Base-by-base conservation (phyloP, 1,140 invertebrate genomes). In the Ditylenchus dipsaci region DNA sequence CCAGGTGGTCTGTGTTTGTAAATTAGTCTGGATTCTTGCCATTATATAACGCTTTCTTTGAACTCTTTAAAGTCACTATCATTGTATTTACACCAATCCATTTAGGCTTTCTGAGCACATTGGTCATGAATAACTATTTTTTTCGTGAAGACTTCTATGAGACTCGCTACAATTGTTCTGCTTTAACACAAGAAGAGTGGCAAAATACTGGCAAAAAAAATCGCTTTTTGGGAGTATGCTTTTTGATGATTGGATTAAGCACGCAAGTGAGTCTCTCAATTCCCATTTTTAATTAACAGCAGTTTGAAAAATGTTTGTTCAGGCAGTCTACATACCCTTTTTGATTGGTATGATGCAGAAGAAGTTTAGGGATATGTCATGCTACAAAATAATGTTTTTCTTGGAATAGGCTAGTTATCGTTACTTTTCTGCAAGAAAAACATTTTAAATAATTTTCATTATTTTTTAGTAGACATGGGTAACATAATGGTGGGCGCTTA, bases 351-450 rank as follows among this genome's bases (percentile, higher is more conserved):
- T 65, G 74, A 27, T 30, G 38, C 29, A 21, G 27, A n/a, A 30
- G 21, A 71, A 38, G 15, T 56, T 66, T 19, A n/a, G 75, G 23
- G 19, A 30, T 23, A 17, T 68, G 5, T 60, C 70, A n/a, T 73
- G 63, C 63, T 73, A 68, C 42, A 71, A 74, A 49, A 65, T 68
- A 19, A 65, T 73, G 68, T 47, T 47, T 74, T 19, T 38, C 29
- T 71, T 7, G 47, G 66, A n/a, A 21, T 71, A 38, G 21, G 21
- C 71, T 38, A 26, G 13, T 45, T 23, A 11, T 38, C 11, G 3
- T 38, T n/a, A 3, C 3, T 5, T 38, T 38, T 38, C 3, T 38
- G 33, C 3, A 38, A 38, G n/a, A 19, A 1, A 23, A 60, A 3
- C n/a, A 3, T 45, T 21, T 47, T 13, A 59, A 15, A 29, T 11